A percentile compares a stretch with the other conserved stretches of the same genome.
phyloP scores from a whole-genome alignment of 2,797 vertebrate species.

The Mastacembelus armatus region DNA sequence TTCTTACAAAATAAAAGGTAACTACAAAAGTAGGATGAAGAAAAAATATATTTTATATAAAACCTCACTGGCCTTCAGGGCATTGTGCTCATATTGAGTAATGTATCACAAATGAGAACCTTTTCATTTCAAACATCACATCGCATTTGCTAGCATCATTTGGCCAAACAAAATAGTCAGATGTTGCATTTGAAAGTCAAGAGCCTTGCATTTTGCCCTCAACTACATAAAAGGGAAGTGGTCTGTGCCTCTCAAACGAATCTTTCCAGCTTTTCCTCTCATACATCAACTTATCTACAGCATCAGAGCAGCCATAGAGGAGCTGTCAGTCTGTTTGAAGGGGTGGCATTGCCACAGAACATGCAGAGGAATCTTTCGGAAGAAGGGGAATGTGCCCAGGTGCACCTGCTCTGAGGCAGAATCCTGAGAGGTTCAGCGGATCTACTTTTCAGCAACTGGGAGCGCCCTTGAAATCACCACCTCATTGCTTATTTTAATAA shows the following conservation, averaged over 20 bases:
- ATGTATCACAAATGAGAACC: conserved; percentile 25
- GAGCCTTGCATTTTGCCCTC: conserved; percentile 43
- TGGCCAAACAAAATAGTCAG: conserved; percentile 33
- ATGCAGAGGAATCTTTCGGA: conserved; percentile 48
- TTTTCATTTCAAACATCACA: conserved; percentile 9
- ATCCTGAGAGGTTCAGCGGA: conserved; percentile 38
- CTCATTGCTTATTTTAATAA: conserved; percentile 26
- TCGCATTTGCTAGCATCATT: no score
- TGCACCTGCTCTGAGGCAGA: conserved; percentile 52
- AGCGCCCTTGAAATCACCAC: conserved; percentile 45
- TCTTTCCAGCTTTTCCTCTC: conserved; percentile 57
- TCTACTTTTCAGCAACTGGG: conserved; percentile 35
- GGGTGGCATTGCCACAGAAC: conserved; percentile 60
- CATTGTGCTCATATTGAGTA: neutral
- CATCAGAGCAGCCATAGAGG: conserved; percentile 53
- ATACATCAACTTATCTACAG: conserved; percentile 66
- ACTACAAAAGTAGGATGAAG: neutral
- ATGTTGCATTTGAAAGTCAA: conserved; percentile 25
- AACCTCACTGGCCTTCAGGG: neutral
- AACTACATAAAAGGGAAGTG: conserved; percentile 35
- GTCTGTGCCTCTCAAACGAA: conserved; percentile 58
- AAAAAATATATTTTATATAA: neutral
- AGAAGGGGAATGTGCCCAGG: conserved; percentile 47
- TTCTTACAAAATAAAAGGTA: neutral
- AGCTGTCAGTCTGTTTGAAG: conserved; percentile 64